Evolutionary conservation across 2,797 vertebrate species (phyloP), one percentile per base, ranked within the genome.

Genomic region (Crypturellus tataupa): DNA sequence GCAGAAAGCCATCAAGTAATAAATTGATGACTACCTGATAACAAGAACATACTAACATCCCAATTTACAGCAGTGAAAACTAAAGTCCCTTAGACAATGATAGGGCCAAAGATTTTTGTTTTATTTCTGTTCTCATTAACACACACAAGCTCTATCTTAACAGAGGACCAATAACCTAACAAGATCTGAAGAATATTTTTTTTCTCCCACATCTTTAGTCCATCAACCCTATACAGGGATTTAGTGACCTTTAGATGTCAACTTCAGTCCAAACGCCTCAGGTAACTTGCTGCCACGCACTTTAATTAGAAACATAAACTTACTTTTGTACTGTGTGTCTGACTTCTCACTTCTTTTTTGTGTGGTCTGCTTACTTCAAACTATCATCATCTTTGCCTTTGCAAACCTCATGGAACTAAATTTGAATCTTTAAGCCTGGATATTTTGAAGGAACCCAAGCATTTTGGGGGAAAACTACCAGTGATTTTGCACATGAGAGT

Each of bases 141-240:
- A 6, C 0, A 46, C 0, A 2, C 7, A 5, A 70, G 29, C 1
- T 20, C 55, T 39, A n/a, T 1, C 16, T 8, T 2, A 8, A 33
- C 27, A 55, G 44, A 60, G 16, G 24, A 33, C 40, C 90, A 39
- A 55, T 56, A 23, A 29, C 4, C 53, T 47, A 16, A 23, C 14
- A 21, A 31, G 29, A 20, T 10, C 39, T 5, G 2, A 37, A 49
- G 8, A 9, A 16, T 3, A 11, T 8, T 46, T 75, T 51, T 65
- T 35, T 51, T 79, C 29, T 65, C n/a, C 51, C 62, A 49, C 47
- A 49, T 40, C 40, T 75, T 55, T 56, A 16, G 21, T 31, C 24
- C n/a, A 4, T n/a, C 71, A 25, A 51, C 65, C 37, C 49, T 8
- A 2, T 0, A 4, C n/a, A 31, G 51, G 0, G 9, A 16, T 55